Evolutionary conservation across 2,113 vertebrate species (phyloP), one percentile per base, ranked within the genome.

Genomic region (Cromileptes altivelis): DNA sequence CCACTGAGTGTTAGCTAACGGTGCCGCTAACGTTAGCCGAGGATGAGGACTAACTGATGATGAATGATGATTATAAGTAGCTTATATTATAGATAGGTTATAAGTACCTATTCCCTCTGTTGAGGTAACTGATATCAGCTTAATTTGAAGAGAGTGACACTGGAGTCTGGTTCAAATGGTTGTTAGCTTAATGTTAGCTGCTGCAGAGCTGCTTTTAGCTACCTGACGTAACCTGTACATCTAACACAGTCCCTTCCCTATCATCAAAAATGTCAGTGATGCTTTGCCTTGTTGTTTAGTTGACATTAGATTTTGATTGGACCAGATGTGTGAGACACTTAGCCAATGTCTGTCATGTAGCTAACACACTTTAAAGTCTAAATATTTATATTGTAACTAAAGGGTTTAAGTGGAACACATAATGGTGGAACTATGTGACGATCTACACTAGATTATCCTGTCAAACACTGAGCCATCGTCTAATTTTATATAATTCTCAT

Each of bases 1-100:
- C 84, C 57, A 17, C 17, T 2, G 57, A 63, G 56, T 7, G 72
- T 87, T 84, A 89, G 86, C 87, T 80, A 81, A 75, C 72, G 30
- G 75, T 27, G 14, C 30, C 60, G 45, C 58, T 76, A 37, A 37
- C 33, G 33, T 37, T 37, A 64, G 49, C 60, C 0, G 10, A 49
- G n/a, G 47, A 85, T 64, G 72, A 76, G 10, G 4, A 42, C 21
- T 45, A 7, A 33, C 1, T 4, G 18, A 53, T 45, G 33, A 37
- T 7, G 10, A 56, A 14, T 40, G 1, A 19, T 23, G 14, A 6
- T 13, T 47, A 0, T 68, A 63, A 30, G 6, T 1, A 14, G 0
- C 5, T 15, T 8, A 42, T 21, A 3, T 69, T 7, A n/a, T 14
- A 37, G 6, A 30, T 2, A 49, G 4, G 0, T 4, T 0, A 53